Evolutionary conservation across 1,140 invertebrate species (phyloP).

Genomic region (Euura lappo): DNA sequence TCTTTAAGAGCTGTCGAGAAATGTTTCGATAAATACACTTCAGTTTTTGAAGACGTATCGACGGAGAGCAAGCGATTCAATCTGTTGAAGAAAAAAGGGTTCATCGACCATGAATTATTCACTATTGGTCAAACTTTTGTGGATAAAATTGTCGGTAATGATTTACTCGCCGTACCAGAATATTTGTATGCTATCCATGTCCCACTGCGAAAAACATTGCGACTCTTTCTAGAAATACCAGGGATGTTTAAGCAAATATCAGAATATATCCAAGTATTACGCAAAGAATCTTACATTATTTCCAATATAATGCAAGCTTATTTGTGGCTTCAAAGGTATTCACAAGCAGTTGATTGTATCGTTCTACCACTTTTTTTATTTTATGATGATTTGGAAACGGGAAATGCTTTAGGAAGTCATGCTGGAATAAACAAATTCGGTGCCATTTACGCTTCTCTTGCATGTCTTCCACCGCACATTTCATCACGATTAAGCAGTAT

Average conservation of each 20-base stretch:
- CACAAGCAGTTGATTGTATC: background rate
- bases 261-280: conserved; percentile 19
- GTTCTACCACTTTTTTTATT: conserved; percentile 30
- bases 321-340: conserved; percentile 21
- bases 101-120: conserved; percentile 18
- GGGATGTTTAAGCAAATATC: conserved; percentile 26
- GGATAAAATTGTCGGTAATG: conserved; percentile 21
- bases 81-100: conserved; percentile 24
- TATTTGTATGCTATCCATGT: conserved; percentile 18
- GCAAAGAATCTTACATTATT: conserved; percentile 19
- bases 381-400: conserved; percentile 25
- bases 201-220: conserved; percentile 26
- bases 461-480: conserved; percentile 21
- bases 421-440: conserved; percentile 23
- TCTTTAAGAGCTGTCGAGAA: conserved; percentile 14
- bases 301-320: conserved; percentile 27
- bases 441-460: conserved; percentile 17
- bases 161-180: conserved; percentile 19
- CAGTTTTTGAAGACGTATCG: conserved; percentile 18
- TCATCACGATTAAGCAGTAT: conserved; percentile 22
- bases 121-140: conserved; percentile 19
- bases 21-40: conserved; percentile 15
- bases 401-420: conserved; percentile 19
- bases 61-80: conserved; percentile 22
- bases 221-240: conserved; percentile 32